Evolutionary conservation across 2,113 vertebrate species (phyloP), one percentile per base, ranked within the genome.

Genomic region (Paracanthobrama guichenoti): DNA sequence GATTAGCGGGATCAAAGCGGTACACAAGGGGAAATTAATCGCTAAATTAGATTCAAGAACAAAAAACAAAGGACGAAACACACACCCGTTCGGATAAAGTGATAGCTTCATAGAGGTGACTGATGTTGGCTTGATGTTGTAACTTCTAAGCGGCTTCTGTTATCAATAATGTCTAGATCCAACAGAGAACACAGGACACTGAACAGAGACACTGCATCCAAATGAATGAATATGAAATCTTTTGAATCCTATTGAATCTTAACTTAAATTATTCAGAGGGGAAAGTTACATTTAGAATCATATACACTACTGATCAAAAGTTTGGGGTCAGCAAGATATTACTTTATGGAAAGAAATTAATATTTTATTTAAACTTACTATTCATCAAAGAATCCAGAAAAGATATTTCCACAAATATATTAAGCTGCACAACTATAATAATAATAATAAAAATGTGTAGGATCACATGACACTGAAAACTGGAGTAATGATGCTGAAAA

Each of bases 11-110:
- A 82, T 82, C 80, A 82, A 57, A 82, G 80, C 66, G 6, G 22
- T 82, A 72, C 80, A 82, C 64, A 55, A 71, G 66, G 80, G 80
- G 22, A 71, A 71, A 82, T 82, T 71, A 82, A 82, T 71, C 31
- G 31, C 12, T 39, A 82, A 72, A 82, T 82, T 72, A 71, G 31
- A 82, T 82, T 82, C 66, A 53, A 42, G 22, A 71, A 82, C 50
- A 39, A 82, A 82, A 78, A 82, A 71, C 46, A n/a, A 39, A 69
- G 46, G 22, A 4, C 22, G 18, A 81, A 67, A 24, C 62, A 9
- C 48, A 28, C 6, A 2, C 18, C 28, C 48, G 9, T 24, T 50
- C 8, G 48, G 48, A 71, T 53, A 71, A 71, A 82, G 28, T 11
- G 79, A 81, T 39, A 35, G 46, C 64, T 81, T 81, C 48, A 71